Conservation (phyloP, 2,113 vertebrate species). For the Lanius ludovicianus region DNA sequence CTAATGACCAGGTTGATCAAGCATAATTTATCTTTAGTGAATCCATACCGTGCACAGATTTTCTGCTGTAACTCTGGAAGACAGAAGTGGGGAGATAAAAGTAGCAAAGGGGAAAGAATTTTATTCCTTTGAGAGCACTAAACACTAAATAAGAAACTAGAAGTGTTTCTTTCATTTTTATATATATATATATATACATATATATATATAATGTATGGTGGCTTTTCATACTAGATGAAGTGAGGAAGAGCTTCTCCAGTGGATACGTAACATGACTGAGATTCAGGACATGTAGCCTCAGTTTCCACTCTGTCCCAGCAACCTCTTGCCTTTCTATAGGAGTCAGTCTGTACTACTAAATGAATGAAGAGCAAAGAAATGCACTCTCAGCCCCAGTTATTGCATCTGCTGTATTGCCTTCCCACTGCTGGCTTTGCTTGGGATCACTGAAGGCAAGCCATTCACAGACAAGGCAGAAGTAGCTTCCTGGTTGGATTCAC, state of each 20-base stretch:
- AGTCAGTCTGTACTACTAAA: background rate
- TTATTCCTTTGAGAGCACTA: background rate
- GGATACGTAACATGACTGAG: background rate
- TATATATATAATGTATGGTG: background rate
- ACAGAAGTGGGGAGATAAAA: background rate
- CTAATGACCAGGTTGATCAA: background rate
- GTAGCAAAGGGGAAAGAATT: background rate
- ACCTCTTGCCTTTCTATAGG: background rate
- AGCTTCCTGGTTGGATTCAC: background rate
- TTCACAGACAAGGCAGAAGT: background rate
- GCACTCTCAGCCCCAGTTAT: background rate
- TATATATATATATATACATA: background rate
- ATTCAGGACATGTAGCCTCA: background rate
- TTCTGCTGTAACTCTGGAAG: background rate
- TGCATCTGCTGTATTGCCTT: background rate
- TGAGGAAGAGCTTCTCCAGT: background rate
- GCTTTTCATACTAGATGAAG: background rate
- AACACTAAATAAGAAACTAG: background rate
- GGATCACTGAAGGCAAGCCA: background rate
- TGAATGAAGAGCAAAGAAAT: background rate
- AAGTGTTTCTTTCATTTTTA: background rate
- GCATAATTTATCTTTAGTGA: background rate
- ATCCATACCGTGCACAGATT: background rate
- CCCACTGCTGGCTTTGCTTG: background rate
- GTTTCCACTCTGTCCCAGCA: background rate